Evolutionary conservation across 2,888 invertebrate species (phyloP).

Genomic region (Caenorhabditis auriculariae): DNA sequence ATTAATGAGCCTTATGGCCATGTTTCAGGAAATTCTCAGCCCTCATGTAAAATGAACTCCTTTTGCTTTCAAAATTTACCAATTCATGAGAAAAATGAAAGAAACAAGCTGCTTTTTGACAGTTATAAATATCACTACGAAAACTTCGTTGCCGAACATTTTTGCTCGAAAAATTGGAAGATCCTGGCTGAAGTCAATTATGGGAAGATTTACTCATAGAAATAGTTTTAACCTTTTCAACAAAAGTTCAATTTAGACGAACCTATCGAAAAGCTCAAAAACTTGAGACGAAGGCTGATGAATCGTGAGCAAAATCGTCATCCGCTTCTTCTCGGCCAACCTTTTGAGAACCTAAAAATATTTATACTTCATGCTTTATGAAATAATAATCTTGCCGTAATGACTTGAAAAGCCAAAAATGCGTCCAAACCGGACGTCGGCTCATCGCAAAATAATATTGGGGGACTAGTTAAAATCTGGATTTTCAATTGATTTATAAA

Average conservation of each 20-base stretch:
- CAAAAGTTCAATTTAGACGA: too few relatives aligned
- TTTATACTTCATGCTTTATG: not conserved
- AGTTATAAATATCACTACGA: too few relatives aligned
- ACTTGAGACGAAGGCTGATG: conserved; percentile 91
- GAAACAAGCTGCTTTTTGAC: too few relatives aligned
- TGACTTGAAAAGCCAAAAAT: conserved; percentile 59
- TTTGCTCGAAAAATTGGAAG: too few relatives aligned
- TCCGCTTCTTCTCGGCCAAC: conserved; percentile 71
- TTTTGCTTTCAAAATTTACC: too few relatives aligned
- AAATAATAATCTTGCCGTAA: conserved; percentile 21
- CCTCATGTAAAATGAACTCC: too few relatives aligned
- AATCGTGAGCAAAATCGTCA: conserved; percentile 87
- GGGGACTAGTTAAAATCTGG: conserved; percentile 67
- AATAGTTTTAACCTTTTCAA: not conserved
- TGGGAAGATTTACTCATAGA: too few relatives aligned
- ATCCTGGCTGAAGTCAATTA: too few relatives aligned
- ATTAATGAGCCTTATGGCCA: too few relatives aligned
- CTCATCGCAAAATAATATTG: conserved; percentile 69
- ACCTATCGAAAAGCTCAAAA: conserved; percentile 83
- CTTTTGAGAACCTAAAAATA: conserved; percentile 62
- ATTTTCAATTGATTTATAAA: conserved; percentile 1
- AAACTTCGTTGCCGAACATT: too few relatives aligned
- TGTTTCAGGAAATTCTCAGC: too few relatives aligned
- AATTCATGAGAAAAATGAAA: too few relatives aligned
- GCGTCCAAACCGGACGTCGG: conserved; percentile 68